These are phyloP conservation scores for Merops nubicus DNA, from an alignment of 2,113 vertebrate genomes.

Conservation along the genomic window DNA sequence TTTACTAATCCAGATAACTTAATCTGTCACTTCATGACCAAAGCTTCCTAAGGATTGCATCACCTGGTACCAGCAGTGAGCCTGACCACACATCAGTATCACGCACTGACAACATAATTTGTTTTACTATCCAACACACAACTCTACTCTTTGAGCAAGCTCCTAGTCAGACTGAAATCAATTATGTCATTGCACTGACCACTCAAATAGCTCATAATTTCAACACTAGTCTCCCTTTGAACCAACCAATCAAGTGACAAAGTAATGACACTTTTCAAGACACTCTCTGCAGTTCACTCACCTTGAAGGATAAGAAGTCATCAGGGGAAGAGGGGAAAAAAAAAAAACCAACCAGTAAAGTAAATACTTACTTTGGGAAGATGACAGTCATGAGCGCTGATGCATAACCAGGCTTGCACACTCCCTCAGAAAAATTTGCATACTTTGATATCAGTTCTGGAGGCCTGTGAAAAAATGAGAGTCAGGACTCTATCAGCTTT, in stretches of 20 bases:
- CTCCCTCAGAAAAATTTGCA: constrained; percentile 90
- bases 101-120: background rate
- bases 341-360: background rate
- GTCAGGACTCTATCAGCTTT: constrained; percentile 27
- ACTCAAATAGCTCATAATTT: background rate
- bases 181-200: background rate
- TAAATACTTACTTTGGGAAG: constrained; percentile 91
- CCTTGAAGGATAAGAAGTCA: background rate
- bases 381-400: constrained; percentile 93
- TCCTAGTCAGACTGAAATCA: background rate
- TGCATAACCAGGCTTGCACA: constrained; percentile 91
- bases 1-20: background rate
- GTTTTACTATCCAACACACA: background rate
- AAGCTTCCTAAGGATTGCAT: background rate
- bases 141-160: background rate
- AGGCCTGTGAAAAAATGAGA: constrained; percentile 76
- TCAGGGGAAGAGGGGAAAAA: background rate
- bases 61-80: background rate
- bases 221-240: background rate
- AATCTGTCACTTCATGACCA: background rate
- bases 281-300: background rate
- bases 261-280: background rate
- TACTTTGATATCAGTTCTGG: constrained; percentile 88
- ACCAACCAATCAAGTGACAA: background rate
- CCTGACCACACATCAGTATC: background rate